Conservation (phyloP, 2,888 invertebrate species). For the Mycalesis mineus region DNA sequence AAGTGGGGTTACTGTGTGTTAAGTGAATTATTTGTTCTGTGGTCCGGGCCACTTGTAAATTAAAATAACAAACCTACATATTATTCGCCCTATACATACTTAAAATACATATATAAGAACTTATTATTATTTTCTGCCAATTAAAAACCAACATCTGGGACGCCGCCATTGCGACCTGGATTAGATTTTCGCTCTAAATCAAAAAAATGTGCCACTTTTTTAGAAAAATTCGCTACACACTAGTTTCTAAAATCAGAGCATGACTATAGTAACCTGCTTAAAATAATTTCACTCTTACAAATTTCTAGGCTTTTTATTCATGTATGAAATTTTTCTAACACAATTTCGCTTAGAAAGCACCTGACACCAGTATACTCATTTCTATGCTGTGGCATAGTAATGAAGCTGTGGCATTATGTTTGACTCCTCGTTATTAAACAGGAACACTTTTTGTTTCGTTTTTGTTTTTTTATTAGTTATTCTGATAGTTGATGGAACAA, state of each 20-base stretch:
- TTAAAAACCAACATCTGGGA: constrained; percentile 4
- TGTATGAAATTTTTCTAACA: constrained; percentile 8
- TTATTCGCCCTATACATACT: no score
- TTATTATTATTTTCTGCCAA: constrained; percentile 5
- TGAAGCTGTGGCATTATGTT: constrained; percentile 15
- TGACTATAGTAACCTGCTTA: constrained; percentile 11
- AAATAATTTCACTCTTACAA: constrained; percentile 5
- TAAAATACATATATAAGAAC: no score
- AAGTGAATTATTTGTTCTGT: no score
- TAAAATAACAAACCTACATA: background rate
- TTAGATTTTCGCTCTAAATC: constrained; percentile 6
- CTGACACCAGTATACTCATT: background rate
- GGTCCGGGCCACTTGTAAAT: no score
- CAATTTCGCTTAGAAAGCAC: constrained; percentile 10
- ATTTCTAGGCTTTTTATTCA: constrained; percentile 12
- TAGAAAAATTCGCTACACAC: background rate
- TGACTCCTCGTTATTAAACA: constrained; percentile 8
- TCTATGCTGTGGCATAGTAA: constrained; percentile 12
- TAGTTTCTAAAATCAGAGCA: constrained; percentile 12
- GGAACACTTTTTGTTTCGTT: background rate
- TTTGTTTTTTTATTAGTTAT: background rate
- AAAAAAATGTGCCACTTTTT: constrained; percentile 1
- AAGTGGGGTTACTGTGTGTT: no score
- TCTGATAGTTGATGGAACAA: no score
- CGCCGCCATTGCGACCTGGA: constrained; percentile 2